Percentiles rank a stretch among this genome's conserved stretches.
These are phyloP conservation scores for Gymnothorax reevesii DNA, from an alignment of 2,797 vertebrate genomes.

Conservation along the genomic window DNA sequence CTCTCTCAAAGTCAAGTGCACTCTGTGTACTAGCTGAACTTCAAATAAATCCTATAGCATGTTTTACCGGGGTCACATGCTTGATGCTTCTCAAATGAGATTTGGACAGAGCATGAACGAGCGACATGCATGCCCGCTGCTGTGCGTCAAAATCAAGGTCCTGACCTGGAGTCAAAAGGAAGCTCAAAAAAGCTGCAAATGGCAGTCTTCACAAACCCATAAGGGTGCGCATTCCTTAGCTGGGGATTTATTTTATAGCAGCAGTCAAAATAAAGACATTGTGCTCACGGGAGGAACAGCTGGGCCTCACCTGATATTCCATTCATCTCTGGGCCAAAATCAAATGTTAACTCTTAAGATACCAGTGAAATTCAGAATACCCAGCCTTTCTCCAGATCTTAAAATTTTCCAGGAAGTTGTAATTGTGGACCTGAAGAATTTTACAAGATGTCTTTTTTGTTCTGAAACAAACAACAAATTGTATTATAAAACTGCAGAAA, in stretches of 20 bases:
- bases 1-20: neutral
- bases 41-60: neutral
- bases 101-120: neutral
- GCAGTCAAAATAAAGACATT: neutral
- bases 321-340: neutral
- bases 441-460: neutral
- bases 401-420: neutral
- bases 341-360: neutral
- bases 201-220: neutral
- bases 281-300: neutral
- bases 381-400: neutral
- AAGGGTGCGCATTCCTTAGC: neutral
- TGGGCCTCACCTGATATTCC: constrained; percentile 10
- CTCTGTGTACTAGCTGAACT: neutral
- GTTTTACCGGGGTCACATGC: neutral
- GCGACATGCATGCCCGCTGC: neutral
- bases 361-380: neutral
- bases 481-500: neutral
- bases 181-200: neutral
- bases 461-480: neutral
- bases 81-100: neutral
- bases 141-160: neutral
- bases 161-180: neutral
- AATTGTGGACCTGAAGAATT: neutral
- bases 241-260: neutral